Evolutionary conservation across 2,113 vertebrate genomes (phyloP).

Genomic region (Chinchilla lanigera): DNA sequence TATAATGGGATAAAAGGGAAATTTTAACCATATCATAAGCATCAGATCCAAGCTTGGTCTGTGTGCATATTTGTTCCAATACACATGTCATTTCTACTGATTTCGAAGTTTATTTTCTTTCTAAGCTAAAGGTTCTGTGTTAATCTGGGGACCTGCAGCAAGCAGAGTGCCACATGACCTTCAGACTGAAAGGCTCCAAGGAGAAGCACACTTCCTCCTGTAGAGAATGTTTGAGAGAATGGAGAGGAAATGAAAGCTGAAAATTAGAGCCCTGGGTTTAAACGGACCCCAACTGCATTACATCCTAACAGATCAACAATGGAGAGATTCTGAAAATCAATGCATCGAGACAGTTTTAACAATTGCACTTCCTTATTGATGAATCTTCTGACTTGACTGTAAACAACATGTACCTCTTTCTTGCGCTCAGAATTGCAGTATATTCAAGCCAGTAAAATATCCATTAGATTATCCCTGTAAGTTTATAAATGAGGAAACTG

Average conservation of each 20-base stretch:
- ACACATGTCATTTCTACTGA: neutral
- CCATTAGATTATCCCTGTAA: neutral
- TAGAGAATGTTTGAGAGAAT: neutral
- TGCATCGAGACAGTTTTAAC: constrained; percentile 5
- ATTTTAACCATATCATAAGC: neutral
- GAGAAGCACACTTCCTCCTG: neutral
- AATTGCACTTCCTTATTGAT: constrained; percentile 9
- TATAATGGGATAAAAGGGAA: neutral
- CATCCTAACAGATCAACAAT: neutral
- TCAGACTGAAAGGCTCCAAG: neutral
- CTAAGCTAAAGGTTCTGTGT: neutral
- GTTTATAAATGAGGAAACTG: constrained; percentile 18
- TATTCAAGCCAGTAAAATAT: neutral
- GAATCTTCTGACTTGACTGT: constrained; percentile 23
- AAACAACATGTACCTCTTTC: neutral
- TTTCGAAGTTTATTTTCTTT: constrained; percentile 45
- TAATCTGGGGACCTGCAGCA: constrained; percentile 14
- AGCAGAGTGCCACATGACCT: neutral
- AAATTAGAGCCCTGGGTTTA: constrained; percentile 52
- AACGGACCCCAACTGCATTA: neutral
- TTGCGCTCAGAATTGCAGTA: neutral
- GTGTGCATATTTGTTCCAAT: neutral
- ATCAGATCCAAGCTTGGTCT: constrained; percentile 12
- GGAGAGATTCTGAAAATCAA: constrained; percentile 52
- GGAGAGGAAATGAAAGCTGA: constrained; percentile 39